Base-by-base conservation (phyloP, 1,140 invertebrate genomes). In the Drosophila punjabiensis region DNA sequence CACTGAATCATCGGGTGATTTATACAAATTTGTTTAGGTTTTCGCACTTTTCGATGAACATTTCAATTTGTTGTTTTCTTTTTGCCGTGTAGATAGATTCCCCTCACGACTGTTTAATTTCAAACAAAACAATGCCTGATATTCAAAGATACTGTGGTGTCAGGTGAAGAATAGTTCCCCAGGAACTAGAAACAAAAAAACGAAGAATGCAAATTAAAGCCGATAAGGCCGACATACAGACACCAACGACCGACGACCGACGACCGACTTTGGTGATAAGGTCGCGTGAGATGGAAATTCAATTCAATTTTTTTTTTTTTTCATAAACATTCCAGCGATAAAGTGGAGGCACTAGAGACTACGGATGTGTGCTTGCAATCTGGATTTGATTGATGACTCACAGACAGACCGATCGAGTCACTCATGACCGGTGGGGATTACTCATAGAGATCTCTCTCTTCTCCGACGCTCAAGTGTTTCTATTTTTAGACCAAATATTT, bases 361-460 rank as follows among this genome's bases (percentile, higher is more conserved):
- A 39, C 47, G 63, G 47, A 48, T 35, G 64, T 28, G 67, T 47
- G 35, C 69, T 69, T 55, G 65, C 48, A 39, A 16, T 55, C 47
- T 67, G 65, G 48, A 73, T 69, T 73, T 74, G 71, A 75, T 75
- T 74, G 71, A 74, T 75, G 71, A 75, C 37, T 75, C 71, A 75
- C 55, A 41, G 45, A 53, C 60, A 14, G 67, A 71, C 11, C 47
- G 37, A 52, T 60, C 55, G 20, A 74, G 24, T 62, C 11, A 74
- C 47, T 62, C 65, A 71, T 69, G 67, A 62, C 68, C 66, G 28
- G 48, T 32, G 30, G 33, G 33, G 41, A 79, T 83, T 83, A 83
- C 65, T 83, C 77, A 83, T 75, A 37, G 53, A 39, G 39, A 70
- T 41, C 16, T 58, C 60, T 52, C 43, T 50, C 48, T 33, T 30